Base-by-base conservation (phyloP, 2,888 invertebrate species). In the Ctenicera cuprea region DNA sequence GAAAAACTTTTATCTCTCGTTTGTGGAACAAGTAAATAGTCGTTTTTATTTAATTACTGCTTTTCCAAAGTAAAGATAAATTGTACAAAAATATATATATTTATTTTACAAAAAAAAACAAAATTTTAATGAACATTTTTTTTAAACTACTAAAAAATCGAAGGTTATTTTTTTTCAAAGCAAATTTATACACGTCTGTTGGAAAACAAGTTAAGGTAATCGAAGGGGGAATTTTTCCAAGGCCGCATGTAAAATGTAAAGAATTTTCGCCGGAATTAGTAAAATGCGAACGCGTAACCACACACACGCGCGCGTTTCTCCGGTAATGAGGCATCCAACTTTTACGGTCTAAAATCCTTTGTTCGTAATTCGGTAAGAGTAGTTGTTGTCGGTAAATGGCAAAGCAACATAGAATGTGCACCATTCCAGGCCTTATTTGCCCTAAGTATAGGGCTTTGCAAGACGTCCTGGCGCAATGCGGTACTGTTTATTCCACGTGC, bases 391-490 rank as follows among this genome's bases (percentile, higher is more conserved):
- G 54, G 76, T 76, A 76, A 72, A 64, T 73, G 73, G 74, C 71
- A 75, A 75, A 70, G 73, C 75, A 73, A 67, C 75, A 66, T 41
- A 66, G 57, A 43, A 66, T 52, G 63, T 30, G 61, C 69, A 70
- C 73, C 66, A 76, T 73, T 78, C 45, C 64, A 12, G 41, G 26
- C 78, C 74, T 69, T 78, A 78, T 78, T 76, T 71, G 50, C 70
- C 50, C 70, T 67, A 69, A 72, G 67, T 72, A 70, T 78, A 78
- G 74, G 67, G 74, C 65, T 76, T 76, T 76, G 69, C 75, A 72
- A 73, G 76, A 61, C 68, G 73, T 73, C 74, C 71, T 78, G 78
- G 76, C 77, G 79, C 79, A 78, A 71, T 79, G 78, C 79, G 79
- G 79, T 71, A 77, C 72, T 71, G 78, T 74, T 75, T 73, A 78